Evolutionary conservation across 2,888 invertebrate genomes (phyloP).

Genomic region (Molorchus minor): DNA sequence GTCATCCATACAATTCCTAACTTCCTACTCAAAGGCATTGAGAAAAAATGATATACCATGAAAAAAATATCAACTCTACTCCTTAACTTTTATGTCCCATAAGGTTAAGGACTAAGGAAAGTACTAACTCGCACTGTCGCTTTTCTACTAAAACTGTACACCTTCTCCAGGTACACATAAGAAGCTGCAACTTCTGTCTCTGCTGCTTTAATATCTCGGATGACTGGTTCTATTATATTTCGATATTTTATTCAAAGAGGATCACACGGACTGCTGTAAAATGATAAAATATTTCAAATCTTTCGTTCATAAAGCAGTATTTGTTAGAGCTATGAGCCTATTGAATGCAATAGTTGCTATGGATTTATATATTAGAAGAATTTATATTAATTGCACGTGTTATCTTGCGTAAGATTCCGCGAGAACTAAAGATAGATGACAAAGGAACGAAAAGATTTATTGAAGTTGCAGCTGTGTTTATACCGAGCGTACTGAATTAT

Average conservation of each 20-base stretch:
- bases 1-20: neutral
- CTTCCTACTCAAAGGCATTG: neutral
- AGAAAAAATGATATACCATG: neutral
- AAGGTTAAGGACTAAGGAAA: too few species aligned
- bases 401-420: too few species aligned
- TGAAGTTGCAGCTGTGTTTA: too few species aligned
- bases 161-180: neutral
- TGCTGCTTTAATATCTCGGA: constrained; percentile 9
- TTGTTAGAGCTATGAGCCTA: neutral
- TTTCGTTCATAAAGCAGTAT: constrained; percentile 3
- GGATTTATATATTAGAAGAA: too few species aligned
- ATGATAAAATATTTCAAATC: neutral
- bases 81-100: too few species aligned
- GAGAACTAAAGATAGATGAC: too few species aligned
- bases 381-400: too few species aligned
- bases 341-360: constrained; percentile 2
- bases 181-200: constrained; percentile 9
- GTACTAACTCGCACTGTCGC: too few species aligned
- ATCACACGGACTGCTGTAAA: neutral
- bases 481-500: too few species aligned
- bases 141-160: too few species aligned
- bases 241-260: constrained; percentile 2
- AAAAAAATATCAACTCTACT: neutral
- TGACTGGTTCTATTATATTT: constrained; percentile 15
- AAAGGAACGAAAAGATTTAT: too few species aligned